Percentiles rank a stretch among this genome's conserved stretches.
phyloP scores from a whole-genome alignment of 1,140 invertebrate genomes.

The Micrasema longulum region DNA sequence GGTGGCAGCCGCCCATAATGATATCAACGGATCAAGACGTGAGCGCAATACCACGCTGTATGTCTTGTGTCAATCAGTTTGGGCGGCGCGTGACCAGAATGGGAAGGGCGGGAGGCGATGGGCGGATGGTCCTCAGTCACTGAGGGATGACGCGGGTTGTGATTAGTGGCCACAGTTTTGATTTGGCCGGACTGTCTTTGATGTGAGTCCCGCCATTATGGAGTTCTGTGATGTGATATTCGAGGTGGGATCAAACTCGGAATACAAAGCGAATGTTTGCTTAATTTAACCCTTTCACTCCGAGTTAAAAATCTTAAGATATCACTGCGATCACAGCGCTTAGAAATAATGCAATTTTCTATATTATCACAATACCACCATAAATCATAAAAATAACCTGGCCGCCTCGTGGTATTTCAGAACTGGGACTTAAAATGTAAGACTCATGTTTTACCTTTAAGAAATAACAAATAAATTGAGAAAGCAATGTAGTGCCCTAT shows the following conservation, averaged over 20 bases:
- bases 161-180: conserved; percentile 42
- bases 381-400: too few relatives aligned
- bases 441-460: too few relatives aligned
- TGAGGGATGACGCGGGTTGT: conserved; percentile 34
- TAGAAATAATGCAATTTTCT: too few relatives aligned
- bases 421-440: too few relatives aligned
- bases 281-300: too few relatives aligned
- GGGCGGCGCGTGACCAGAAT: conserved; percentile 44
- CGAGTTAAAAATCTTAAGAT: too few relatives aligned
- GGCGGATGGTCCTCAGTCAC: background rate
- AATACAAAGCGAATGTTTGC: conserved; percentile 27
- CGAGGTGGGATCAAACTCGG: conserved; percentile 15
- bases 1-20: conserved; percentile 49
- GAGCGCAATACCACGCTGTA: conserved; percentile 53
- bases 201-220: conserved; percentile 33
- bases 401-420: too few relatives aligned
- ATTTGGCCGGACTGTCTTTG: conserved; percentile 41
- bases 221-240: conserved; percentile 32
- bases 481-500: too few relatives aligned
- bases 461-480: too few relatives aligned
- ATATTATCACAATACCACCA: too few relatives aligned
- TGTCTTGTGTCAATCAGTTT: conserved; percentile 53
- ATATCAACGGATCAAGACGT: conserved; percentile 55
- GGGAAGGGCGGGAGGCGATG: conserved; percentile 3
- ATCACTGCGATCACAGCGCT: too few relatives aligned